Evolutionary conservation across 1,140 invertebrate genomes (phyloP).

Genomic region (Lethrus apterus): DNA sequence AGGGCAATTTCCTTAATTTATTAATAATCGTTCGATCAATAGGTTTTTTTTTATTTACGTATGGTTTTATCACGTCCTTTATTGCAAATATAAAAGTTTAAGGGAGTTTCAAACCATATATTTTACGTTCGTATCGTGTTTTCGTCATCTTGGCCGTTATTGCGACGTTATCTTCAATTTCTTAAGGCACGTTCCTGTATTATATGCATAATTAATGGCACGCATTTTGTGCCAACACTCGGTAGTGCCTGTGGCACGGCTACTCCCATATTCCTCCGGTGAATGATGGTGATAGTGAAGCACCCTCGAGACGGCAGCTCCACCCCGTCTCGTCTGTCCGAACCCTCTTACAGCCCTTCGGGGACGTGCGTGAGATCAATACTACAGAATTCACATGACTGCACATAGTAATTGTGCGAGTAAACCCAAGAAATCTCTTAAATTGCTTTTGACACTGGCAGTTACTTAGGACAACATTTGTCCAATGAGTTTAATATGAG

Average conservation of each 20-base stretch:
- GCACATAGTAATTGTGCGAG: constrained; percentile 11
- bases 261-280: constrained; percentile 15
- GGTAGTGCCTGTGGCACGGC: constrained; percentile 6
- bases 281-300: constrained; percentile 18
- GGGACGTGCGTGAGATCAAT: constrained; percentile 19
- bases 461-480: no score
- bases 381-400: constrained; percentile 11
- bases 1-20: no score
- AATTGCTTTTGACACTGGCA: constrained; percentile 10
- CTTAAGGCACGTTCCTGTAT: constrained; percentile 1
- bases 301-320: constrained; percentile 15
- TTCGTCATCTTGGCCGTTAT: constrained; percentile 1
- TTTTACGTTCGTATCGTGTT: background rate
- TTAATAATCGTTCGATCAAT: no score
- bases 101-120: no score
- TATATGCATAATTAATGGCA: background rate
- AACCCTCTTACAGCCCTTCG: constrained; percentile 16
- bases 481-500: no score
- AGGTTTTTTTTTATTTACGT: no score
- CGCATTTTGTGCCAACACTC: background rate
- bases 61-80: no score
- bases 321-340: constrained; percentile 15
- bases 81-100: no score
- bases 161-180: constrained; percentile 1
- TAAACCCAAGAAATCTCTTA: constrained; percentile 11